Base-by-base conservation (phyloP, 2,888 invertebrate genomes). In the Sympetrum striolatum region DNA sequence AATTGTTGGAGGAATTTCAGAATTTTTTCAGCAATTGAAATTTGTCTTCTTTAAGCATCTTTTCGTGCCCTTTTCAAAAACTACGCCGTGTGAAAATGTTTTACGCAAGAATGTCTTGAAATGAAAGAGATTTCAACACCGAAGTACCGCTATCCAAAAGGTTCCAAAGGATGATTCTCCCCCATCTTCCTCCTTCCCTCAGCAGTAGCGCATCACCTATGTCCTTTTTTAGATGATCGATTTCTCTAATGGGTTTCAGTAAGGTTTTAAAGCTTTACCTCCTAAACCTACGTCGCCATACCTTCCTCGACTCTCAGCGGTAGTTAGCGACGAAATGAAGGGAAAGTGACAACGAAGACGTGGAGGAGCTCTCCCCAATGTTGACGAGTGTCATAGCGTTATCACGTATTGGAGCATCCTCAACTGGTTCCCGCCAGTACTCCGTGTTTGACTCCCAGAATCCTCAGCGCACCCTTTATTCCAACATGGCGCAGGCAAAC, bases 401-500 rank as follows among this genome's bases (percentile, higher is more conserved):
- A 8, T 10, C 25, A n/a, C 12, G 73, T 73, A 31, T 53, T 1
- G 12, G 73, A 10, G 12, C 31, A 73, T 73, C 31, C 48, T 44
- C 0, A 14, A n/a, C 44, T 25, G 14, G 44, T 15, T 25, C 25
- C 31, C 58, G 37, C 60, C 60, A 35, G 37, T 73, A 31, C 73
- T 73, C 73, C 31, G 25, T 73, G 25, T 31, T 31, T 31, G 14
- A 25, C 35, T 39, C 80, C 31, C 58, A 53, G 18, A 53, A 48
- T 35, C 82, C 82, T 58, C 22, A 6, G 6, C 44, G 14, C n/a
- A 35, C 44, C n/a, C 86, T 37, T 39, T 44, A 44, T 37, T 64
- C 86, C 86, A 86, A 86, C 86, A 86, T 86, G 86, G 86, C 86
- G 86, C 58, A 31, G 31, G 37, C 35, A 86, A 58, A 58, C 58